Evolutionary conservation across 2,888 invertebrate species (phyloP), one percentile per base, ranked within the genome.

Genomic region (Meghimatium bilineatum): DNA sequence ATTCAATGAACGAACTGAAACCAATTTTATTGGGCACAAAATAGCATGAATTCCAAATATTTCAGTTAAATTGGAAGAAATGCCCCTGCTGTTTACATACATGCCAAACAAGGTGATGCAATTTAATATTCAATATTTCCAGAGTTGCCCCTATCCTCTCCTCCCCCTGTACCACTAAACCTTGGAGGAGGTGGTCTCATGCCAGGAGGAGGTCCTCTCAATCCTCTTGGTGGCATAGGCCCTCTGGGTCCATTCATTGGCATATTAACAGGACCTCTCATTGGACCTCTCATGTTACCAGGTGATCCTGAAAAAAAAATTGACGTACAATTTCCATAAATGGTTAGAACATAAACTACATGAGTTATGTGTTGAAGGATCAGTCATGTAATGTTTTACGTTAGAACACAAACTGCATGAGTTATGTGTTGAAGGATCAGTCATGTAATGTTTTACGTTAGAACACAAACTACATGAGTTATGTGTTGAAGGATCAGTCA

Each of bases 151-250:
- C 60, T 74, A n/a, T 78, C 78, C 38, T 74, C 74, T 29, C 63
- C 44, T 8, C 72, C 81, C 12, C 72, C 78, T 34, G 36, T 32
- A 14, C 82, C 77, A 20, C 60, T 56, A 38, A 82, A 81, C 49
- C 84, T 69, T 26, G 85, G 86, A 38, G 89, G 90, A 60, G 89
- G 90, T 29, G 89, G 90, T 49, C 89, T 85, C 87, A 88, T 88
- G 60, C 89, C 89, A 12, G 88, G 88, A 23, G 86, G 87, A 10
- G 87, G 87, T 34, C 85, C 86, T 67, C 88, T 86, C 88, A 88
- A 86, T 23, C 87, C 87, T 56, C 85, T 77, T n/a, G 87, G 88
- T 67, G 87, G 88, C 81, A 85, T 80, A 10, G 86, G 87, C 20
- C 86, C 87, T 69, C 85, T 86, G 78, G 85, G 86, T 23, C 87